Percentiles rank a stretch among this genome's conserved stretches.
Conservation (phyloP, 2,888 invertebrate species). For the Melanostoma scalare region DNA sequence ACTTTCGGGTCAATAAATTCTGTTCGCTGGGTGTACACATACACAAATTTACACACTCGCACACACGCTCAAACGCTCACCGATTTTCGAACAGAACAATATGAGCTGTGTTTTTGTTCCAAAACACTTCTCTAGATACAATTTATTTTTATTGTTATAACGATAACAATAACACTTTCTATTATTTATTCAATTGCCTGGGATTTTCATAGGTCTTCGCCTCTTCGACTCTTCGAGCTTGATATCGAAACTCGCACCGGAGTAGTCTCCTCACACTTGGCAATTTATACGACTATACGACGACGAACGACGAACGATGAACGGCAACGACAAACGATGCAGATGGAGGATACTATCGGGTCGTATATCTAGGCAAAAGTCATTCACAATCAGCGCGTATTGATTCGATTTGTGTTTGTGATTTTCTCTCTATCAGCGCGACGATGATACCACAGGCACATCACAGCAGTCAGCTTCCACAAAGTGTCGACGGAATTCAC, state of each 20-base stretch:
- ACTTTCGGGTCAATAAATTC: conserved; percentile 72
- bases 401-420: conserved; percentile 69
- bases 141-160: conserved; percentile 73
- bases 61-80: conserved; percentile 31
- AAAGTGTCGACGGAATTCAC: conserved; percentile 68
- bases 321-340: conserved; percentile 1
- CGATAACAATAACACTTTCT: conserved; percentile 73
- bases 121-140: conserved; percentile 62
- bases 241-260: conserved; percentile 32
- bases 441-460: conserved; percentile 6
- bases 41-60: conserved; percentile 7
- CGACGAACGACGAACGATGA: conserved; percentile 28
- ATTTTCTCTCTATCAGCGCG: conserved; percentile 65
- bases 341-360: conserved; percentile 50
- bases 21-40: conserved; percentile 41
- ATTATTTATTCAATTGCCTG: conserved; percentile 72
- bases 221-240: conserved; percentile 16
- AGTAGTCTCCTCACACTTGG: conserved; percentile 30
- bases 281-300: conserved; percentile 30
- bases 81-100: conserved; percentile 27
- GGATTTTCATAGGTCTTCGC: conserved; percentile 67
- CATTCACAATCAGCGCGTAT: conserved; percentile 69
- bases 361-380: conserved; percentile 64
- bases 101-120: conserved; percentile 15
- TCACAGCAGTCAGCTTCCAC: conserved; percentile 55